Evolutionary conservation across 1,140 invertebrate species (phyloP), one percentile per base, ranked within the genome.

Genomic region (Drosophila auraria): DNA sequence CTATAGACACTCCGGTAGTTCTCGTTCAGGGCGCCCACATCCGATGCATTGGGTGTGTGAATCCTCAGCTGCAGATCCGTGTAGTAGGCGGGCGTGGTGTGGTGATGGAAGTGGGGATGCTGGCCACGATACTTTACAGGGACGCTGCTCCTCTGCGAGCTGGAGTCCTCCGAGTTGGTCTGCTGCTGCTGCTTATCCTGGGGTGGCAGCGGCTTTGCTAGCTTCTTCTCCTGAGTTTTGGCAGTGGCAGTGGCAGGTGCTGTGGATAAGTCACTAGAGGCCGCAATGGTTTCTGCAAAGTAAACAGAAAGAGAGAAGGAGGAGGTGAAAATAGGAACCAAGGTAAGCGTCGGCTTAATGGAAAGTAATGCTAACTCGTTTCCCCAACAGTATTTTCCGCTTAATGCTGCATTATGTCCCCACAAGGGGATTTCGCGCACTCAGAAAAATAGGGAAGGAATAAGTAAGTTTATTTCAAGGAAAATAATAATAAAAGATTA

Each of bases 221-320:
- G 71, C 49, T 75, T 56, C 60, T 66, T 58, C 27, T 66, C 60
- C 59, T 78, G 60, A 59, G 66, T 60, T 76, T 74, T 93, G 92
- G 92, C 92, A 93, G 92, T 92, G 92, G 92, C 92, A 93, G 92
- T 93, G 92, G 87, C 89, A 79, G 90, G 82, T 87, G 79, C 79
- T 81, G 84, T 78, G 66, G 84, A 90, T 83, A 91, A 87, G 87
- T 91, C 87, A 87, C 87, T 91, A 70, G 87, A 90, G 79, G 86
- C 82, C 86, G 86, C 81, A 80, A 81, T 72, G 76, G 78, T 86
- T 90, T 90, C 86, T 90, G 79, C 20, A 50, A 59, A 30, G 23
- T 11, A 38, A 27, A 44, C 8, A 71, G 17, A 66, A 53, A 51
- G 15, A 27, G 23, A 45, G 38, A 42, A 50, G 20, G 14, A 44